phyloP scores from a whole-genome alignment of 2,797 vertebrate genomes.

The Cryptoprocta ferox region DNA sequence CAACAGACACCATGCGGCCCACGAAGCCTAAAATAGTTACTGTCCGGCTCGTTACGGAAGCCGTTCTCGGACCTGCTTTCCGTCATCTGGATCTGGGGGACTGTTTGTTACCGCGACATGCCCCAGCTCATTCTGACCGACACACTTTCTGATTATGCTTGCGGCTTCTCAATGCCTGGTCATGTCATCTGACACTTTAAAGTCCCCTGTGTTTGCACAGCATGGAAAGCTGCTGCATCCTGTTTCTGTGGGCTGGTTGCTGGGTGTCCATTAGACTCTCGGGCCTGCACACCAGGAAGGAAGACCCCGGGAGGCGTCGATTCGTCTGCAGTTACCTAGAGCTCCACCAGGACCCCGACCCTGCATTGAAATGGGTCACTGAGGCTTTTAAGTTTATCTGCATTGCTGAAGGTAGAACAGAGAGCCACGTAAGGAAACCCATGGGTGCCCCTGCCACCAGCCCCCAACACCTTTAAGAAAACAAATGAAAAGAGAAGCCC shows the following conservation, averaged over 20 bases:
- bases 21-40: background rate
- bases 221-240: too few species aligned
- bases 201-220: rapidly evolving
- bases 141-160: background rate
- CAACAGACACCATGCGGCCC: background rate
- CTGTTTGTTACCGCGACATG: background rate
- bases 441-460: background rate
- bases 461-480: background rate
- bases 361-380: background rate
- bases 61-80: too few species aligned
- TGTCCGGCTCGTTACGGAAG: background rate
- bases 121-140: background rate
- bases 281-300: rapidly evolving
- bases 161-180: rapidly evolving
- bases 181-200: background rate
- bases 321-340: background rate
- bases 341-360: background rate
- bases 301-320: background rate
- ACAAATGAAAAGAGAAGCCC: background rate
- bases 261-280: rapidly evolving
- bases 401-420: background rate
- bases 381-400: background rate
- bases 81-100: too few species aligned
- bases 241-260: background rate
- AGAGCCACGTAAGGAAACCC: background rate